A percentile compares a stretch with the other conserved stretches of the same genome.
These are phyloP conservation scores for Zingel zingel DNA, from an alignment of 2,113 vertebrate genomes.

Conservation along the genomic window DNA sequence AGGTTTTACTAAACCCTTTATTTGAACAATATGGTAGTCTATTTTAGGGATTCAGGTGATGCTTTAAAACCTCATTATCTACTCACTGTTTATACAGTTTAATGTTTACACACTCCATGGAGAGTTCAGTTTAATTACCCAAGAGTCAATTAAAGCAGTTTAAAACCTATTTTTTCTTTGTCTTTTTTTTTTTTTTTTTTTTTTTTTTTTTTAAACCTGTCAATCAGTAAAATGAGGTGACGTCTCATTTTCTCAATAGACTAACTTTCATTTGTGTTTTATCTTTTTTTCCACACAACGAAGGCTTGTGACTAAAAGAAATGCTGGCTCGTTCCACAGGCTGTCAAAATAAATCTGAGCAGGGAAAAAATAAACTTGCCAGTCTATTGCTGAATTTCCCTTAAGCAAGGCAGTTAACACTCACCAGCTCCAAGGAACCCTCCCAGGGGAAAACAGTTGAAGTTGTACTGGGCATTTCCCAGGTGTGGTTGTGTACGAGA, in stretches of 20 bases:
- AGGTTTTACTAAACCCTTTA: slow-evolving; percentile 41
- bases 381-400: background rate
- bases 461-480: background rate
- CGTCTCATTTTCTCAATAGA: slow-evolving; percentile 29
- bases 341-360: background rate
- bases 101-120: slow-evolving; percentile 48
- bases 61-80: slow-evolving; percentile 66
- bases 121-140: slow-evolving; percentile 65
- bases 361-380: background rate
- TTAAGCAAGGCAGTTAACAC: background rate
- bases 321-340: background rate
- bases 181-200: background rate
- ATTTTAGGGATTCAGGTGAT: slow-evolving; percentile 60
- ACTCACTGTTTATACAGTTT: slow-evolving; percentile 55
- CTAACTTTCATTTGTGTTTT: slow-evolving; percentile 7
- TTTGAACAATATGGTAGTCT: slow-evolving; percentile 47
- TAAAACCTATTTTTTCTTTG: slow-evolving; percentile 32
- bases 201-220: background rate
- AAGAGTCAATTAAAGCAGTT: slow-evolving; percentile 60
- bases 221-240: slow-evolving; percentile 43
- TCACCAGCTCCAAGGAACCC: background rate
- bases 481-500: background rate
- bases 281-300: slow-evolving; percentile 1
- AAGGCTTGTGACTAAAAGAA: background rate
- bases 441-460: background rate